A percentile compares a stretch with the other conserved stretches of the same genome.
Conservation (phyloP, 2,113 vertebrate species). For the Rafetus swinhoei region DNA sequence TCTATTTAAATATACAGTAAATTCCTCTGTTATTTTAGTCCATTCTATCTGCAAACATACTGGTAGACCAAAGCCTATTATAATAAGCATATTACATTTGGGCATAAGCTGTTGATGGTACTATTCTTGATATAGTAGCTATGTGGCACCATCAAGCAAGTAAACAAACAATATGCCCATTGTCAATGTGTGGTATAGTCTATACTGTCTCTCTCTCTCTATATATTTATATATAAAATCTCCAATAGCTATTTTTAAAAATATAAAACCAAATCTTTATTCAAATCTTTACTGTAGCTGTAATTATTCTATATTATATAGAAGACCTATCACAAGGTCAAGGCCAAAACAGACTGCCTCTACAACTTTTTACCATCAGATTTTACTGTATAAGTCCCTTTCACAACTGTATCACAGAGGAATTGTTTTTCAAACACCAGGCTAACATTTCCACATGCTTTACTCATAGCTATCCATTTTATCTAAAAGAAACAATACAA, state of each 20-base stretch:
- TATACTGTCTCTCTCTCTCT: not conserved
- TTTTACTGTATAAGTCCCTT: not conserved
- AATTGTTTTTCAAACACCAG: not conserved
- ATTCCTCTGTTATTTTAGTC: slow-evolving; percentile 60
- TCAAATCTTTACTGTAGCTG: not conserved
- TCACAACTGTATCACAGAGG: not conserved
- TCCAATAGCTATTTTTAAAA: not conserved
- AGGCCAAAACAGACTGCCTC: not conserved
- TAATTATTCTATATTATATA: not conserved
- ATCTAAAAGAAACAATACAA: not conserved
- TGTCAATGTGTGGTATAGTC: not conserved
- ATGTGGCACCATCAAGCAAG: not conserved
- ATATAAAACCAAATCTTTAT: not conserved
- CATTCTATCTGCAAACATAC: slow-evolving; percentile 14
- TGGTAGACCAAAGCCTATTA: slow-evolving; percentile 32
- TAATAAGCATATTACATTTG: not conserved
- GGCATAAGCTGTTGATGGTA: not conserved
- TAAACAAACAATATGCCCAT: rapidly evolving
- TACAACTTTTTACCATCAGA: not conserved
- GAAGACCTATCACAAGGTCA: not conserved
- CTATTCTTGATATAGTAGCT: rapidly evolving
- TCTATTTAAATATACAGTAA: slow-evolving; percentile 65
- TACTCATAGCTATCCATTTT: slow-evolving; percentile 6
- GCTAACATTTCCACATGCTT: not conserved
- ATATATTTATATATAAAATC: not conserved